Base-by-base conservation (phyloP, 2,113 vertebrate genomes). In the Poecilia latipinna region DNA sequence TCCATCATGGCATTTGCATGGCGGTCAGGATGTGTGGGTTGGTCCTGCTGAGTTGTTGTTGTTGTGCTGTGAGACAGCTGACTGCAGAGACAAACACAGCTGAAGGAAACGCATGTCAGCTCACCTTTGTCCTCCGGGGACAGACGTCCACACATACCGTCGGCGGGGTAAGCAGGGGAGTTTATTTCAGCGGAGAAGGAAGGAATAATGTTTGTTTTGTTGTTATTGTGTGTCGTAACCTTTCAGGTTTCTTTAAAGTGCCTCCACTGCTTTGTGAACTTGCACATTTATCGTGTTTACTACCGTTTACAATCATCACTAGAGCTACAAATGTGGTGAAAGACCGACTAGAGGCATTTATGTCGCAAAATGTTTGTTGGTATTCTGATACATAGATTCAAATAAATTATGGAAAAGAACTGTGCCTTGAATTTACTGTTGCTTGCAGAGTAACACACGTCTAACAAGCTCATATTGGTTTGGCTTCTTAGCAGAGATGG, bases 51-150 rank as follows among this genome's bases (percentile, higher is more conserved):
- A 77, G 78, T 86, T 84, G 78, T 72, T 72, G 72, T 74, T 24
- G 51, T 24, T 57, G 51, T 57, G 51, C 51, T 57, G 51, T 24
- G 51, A 57, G 51, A 57, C 7, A 57, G 51, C 51, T 57, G 19
- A n/a, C 51, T 24, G 22, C 51, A 57, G 61, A 12, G 71, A 82
- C 26, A 61, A 51, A 54, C 76, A 83, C 82, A 88, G 86, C 86
- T 89, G 88, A 90, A 90, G 74, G 80, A 86, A 78, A 87, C 57
- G 68, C 65, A 57, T 57, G 81, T 82, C 69, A 51, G 68, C 72
- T 80, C 66, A 0, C 12, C 39, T 44, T 39, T 13, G 10, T 78
- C 61, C 74, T 72, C 73, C 19, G 39, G 68, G 66, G 60, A 79
- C 28, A 71, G 68, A 51, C 85, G 78, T 81, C 42, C 29, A 37